These are phyloP conservation scores for Syngnathus typhle DNA, from an alignment of 2,113 vertebrate genomes.

Conservation along the genomic window DNA sequence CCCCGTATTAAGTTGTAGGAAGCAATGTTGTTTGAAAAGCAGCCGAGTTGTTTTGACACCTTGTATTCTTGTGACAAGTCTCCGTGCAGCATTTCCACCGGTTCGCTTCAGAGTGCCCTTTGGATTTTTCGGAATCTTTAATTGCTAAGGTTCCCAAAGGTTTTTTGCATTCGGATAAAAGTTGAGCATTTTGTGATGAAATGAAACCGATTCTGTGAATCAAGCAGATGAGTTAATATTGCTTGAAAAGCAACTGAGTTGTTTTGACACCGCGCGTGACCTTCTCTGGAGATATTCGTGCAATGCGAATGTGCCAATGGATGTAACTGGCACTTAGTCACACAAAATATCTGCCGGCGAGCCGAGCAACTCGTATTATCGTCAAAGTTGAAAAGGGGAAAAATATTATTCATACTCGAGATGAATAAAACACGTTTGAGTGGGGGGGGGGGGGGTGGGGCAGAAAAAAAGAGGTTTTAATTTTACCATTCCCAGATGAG, in stretches of 20 bases:
- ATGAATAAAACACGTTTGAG: slow-evolving; percentile 1
- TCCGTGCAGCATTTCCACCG: too few relatives aligned
- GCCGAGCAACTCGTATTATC: slow-evolving; percentile 18
- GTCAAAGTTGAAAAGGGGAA: slow-evolving; percentile 17
- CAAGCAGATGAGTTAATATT: slow-evolving; percentile 10
- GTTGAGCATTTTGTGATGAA: background rate
- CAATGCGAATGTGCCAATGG: slow-evolving; percentile 32
- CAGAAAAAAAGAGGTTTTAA: background rate
- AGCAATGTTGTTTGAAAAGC: slow-evolving; percentile 21
- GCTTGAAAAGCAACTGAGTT: slow-evolving; percentile 22
- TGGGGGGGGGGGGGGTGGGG: too few relatives aligned
- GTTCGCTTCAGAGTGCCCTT: background rate
- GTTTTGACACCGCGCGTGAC: slow-evolving; percentile 16
- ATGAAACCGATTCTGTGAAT: slow-evolving; percentile 1
- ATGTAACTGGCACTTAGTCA: slow-evolving; percentile 13
- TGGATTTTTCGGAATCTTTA: background rate
- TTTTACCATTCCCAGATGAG: slow-evolving; percentile 15
- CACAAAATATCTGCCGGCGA: slow-evolving; percentile 25
- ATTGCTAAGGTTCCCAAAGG: background rate
- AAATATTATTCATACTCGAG: background rate
- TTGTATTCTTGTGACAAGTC: background rate
- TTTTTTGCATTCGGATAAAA: background rate
- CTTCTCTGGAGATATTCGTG: slow-evolving; percentile 16
- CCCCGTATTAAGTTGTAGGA: slow-evolving; percentile 1
- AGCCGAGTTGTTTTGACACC: slow-evolving; percentile 2